phyloP scores from a whole-genome alignment of 2,888 invertebrate species.

The Platycheirus albimanus region DNA sequence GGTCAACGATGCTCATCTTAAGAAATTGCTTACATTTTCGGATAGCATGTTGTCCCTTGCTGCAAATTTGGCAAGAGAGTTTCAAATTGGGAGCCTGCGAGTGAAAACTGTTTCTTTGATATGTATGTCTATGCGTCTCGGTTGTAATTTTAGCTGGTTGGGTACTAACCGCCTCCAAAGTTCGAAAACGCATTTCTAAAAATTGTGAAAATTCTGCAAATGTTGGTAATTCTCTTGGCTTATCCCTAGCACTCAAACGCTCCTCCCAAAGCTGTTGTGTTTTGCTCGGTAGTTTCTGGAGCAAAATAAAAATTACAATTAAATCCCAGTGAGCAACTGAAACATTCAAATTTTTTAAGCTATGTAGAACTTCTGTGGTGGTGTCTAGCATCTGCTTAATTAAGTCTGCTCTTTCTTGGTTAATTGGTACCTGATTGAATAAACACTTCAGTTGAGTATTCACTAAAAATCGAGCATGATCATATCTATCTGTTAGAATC shows the following conservation, averaged over 20 bases:
- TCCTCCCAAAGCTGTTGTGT: neutral
- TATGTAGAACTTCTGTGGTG: constrained; percentile 28
- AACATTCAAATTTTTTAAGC: constrained; percentile 3
- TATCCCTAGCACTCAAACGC: neutral
- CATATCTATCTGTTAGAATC: constrained; percentile 15
- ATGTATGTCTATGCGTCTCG: constrained; percentile 1
- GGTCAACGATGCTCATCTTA: too few relatives aligned
- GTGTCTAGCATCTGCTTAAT: constrained; percentile 12
- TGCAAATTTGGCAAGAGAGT: constrained; percentile 33
- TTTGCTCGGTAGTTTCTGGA: constrained; percentile 13
- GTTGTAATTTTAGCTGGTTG: constrained; percentile 15
- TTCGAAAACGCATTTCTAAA: too few relatives aligned
- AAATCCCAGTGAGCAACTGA: neutral
- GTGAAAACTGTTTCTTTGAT: constrained; percentile 24
- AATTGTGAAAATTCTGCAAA: too few relatives aligned
- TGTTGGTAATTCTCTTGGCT: too few relatives aligned
- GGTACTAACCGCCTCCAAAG: constrained; percentile 39
- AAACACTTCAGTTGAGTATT: constrained; percentile 31
- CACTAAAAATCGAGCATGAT: constrained; percentile 17
- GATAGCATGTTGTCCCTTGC: constrained; percentile 39
- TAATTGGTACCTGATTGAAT: constrained; percentile 27
- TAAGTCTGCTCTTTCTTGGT: neutral
- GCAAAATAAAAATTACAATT: neutral
- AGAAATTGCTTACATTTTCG: constrained; percentile 47
- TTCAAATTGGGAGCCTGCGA: neutral